These are phyloP conservation scores for Zonitis immaculata DNA, from an alignment of 2,888 invertebrate species.

Conservation along the genomic window DNA sequence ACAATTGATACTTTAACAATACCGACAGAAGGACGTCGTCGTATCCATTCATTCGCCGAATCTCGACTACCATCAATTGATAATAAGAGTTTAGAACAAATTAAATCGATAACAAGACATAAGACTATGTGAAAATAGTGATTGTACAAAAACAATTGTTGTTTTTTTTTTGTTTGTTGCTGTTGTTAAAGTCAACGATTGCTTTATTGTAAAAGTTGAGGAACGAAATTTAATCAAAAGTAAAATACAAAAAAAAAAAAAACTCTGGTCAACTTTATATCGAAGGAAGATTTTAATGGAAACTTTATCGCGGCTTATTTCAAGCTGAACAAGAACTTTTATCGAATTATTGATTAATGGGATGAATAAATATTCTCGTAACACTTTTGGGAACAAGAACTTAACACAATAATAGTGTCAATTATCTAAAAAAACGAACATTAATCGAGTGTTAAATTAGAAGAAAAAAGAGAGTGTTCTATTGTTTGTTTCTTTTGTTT, in stretches of 20 bases:
- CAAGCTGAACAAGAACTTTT: not conserved
- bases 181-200: not conserved
- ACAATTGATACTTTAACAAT: conserved; percentile 33
- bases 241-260: too few species aligned
- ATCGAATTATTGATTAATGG: not conserved
- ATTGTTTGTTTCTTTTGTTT: too few species aligned
- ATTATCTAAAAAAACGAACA: not conserved
- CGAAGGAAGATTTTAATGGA: too few species aligned
- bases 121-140: conserved; percentile 40
- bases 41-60: conserved; percentile 42
- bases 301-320: not conserved
- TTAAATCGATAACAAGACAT: conserved; percentile 32
- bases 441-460: not conserved
- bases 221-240: not conserved
- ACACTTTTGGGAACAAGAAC: not conserved
- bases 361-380: not conserved
- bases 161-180: not conserved
- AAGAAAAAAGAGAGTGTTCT: too few species aligned
- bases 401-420: not conserved
- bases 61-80: conserved; percentile 15
- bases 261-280: too few species aligned
- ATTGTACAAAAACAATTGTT: not conserved
- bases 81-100: conserved; percentile 21
- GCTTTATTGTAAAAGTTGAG: not conserved
- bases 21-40: conserved; percentile 35